These are phyloP conservation scores for Scatophagus argus DNA, from an alignment of 2,113 vertebrate genomes.

Conservation along the genomic window DNA sequence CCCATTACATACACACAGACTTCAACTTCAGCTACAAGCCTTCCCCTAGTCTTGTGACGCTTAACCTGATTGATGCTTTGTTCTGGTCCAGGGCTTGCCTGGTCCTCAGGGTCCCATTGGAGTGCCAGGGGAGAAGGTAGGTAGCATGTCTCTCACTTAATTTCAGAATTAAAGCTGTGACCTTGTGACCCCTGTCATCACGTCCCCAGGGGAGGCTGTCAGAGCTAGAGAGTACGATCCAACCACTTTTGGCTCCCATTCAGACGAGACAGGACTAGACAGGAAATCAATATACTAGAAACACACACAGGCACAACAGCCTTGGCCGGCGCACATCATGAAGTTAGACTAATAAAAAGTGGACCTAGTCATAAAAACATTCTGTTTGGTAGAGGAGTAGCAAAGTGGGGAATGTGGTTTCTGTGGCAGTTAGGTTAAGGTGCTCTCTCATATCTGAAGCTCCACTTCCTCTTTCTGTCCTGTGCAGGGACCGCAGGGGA, in stretches of 20 bases:
- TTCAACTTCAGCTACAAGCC: neutral
- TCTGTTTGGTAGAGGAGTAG: constrained; percentile 32
- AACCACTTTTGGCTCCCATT: constrained; percentile 53
- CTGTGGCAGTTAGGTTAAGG: neutral
- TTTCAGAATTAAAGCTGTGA: constrained; percentile 68
- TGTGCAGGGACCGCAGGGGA: constrained; percentile 89
- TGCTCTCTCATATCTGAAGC: constrained; percentile 16
- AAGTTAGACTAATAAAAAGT: constrained; percentile 38
- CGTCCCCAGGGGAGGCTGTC: constrained; percentile 40
- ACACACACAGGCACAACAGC: constrained; percentile 58
- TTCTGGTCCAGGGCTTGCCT: constrained; percentile 86
- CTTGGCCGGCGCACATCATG: constrained; percentile 16
- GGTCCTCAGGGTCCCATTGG: constrained; percentile 92
- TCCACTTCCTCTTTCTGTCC: constrained; percentile 33
- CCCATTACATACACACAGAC: neutral
- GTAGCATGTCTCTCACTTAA: constrained; percentile 64
- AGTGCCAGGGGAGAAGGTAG: constrained; percentile 92
- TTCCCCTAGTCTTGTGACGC: constrained; percentile 31
- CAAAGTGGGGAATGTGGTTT: constrained; percentile 19
- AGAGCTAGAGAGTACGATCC: constrained; percentile 42
- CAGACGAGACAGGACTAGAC: constrained; percentile 67
- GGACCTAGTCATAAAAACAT: constrained; percentile 35
- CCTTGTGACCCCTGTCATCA: constrained; percentile 69
- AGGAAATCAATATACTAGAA: constrained; percentile 79
- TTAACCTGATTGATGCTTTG: constrained; percentile 66